Base-by-base conservation (phyloP, 2,888 invertebrate genomes). In the Chloroclystis v-ata region DNA sequence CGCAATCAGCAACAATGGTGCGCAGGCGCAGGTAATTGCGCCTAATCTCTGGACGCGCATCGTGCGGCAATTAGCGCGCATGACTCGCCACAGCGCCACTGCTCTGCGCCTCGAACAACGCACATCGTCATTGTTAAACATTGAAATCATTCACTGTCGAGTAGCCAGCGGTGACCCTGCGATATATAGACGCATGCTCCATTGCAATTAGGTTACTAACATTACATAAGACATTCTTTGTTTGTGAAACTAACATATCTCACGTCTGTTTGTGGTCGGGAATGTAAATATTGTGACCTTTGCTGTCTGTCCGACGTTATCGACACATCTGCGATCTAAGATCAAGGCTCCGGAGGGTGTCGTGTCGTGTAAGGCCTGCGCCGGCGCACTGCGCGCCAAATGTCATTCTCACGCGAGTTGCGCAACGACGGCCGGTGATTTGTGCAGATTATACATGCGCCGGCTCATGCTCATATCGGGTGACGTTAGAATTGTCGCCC, bases 391-490 rank as follows among this genome's bases (percentile, higher is more conserved):
- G n/a, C n/a, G n/a, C n/a, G n/a, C 33, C 9, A 45, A 49, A 49
- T 49, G 45, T 49, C 45, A 49, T 46, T 49, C 49, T 42, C 49
- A 47, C 47, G 50, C 13, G 39, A 14, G 28, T 47, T 44, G 40
- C 47, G 50, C 49, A 52, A 52, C 29, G 25, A 49, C 59, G 65
- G 63, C 68, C 73, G 67, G 69, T 77, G 73, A 78, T 77, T 78
- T 74, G 77, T 70, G 74, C 72, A 78, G 73, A 80, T 78, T 75
- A 73, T 67, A 70, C 61, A 52, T 45, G 14, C 4, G n/a, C 6
- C n/a, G n/a, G 40, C 40, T 47, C 51, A 50, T 47, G 50, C 42
- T 30, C 38, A 43, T 40, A 49, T 37, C 43, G 43, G 13, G 12
- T 9, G 32, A 29, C 43, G 41, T 39, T 37, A 33, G 4, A 14